These are phyloP conservation scores for Chouioia cunea DNA, from an alignment of 2,888 invertebrate species.

Conservation along the genomic window DNA sequence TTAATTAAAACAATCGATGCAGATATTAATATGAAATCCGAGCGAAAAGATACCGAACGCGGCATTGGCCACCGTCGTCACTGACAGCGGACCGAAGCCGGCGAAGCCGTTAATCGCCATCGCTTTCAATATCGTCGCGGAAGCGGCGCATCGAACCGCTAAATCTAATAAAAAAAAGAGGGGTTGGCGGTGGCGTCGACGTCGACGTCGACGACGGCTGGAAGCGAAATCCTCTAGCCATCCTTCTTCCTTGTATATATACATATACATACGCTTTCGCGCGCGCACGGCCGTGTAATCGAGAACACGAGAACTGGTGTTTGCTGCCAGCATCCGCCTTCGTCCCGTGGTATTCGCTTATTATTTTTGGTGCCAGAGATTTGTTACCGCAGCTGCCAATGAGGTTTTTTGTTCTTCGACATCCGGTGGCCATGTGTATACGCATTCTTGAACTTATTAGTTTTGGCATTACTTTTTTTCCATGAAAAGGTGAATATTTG, in stretches of 20 bases:
- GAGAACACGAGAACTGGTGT: conserved; percentile 19
- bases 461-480: no score
- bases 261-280: neutral
- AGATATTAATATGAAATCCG: conserved; percentile 11
- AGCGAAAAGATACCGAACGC: neutral
- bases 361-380: no score
- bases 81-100: neutral
- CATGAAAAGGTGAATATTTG: no score
- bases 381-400: no score
- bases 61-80: no score
- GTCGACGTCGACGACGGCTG: conserved; percentile 1
- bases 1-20: conserved; percentile 32
- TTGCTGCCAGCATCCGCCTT: no score
- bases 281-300: conserved; percentile 9
- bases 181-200: neutral
- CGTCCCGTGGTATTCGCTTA: no score
- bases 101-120: conserved; percentile 44
- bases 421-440: no score
- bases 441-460: no score
- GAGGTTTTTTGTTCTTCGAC: no score
- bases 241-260: conserved; percentile 16
- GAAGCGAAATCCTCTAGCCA: conserved; percentile 19
- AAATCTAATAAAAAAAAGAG: conserved; percentile 45
- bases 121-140: conserved; percentile 44
- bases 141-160: conserved; percentile 45